These are phyloP conservation scores for Alcedo quadribrachys DNA, from an alignment of 2,797 vertebrate genomes.

Conservation along the genomic window DNA sequence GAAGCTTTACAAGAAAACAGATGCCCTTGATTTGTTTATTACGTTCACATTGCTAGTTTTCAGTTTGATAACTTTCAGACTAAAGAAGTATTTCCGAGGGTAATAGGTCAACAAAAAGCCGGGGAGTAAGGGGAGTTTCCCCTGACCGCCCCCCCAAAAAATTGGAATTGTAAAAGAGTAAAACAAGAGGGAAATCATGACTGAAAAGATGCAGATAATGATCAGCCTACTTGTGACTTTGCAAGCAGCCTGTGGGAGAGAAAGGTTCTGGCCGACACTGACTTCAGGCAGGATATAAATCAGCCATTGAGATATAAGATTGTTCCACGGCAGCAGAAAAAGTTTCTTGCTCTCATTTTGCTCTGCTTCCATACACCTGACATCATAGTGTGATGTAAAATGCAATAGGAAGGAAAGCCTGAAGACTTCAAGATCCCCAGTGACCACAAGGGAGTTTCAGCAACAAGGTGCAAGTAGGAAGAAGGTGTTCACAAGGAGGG, in stretches of 20 bases:
- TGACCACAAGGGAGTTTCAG: neutral
- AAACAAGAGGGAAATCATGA: conserved; percentile 57
- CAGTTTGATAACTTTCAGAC: neutral
- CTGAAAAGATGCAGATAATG: conserved; percentile 47
- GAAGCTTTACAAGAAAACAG: neutral
- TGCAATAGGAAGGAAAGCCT: neutral
- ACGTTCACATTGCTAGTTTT: neutral
- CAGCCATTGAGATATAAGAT: conserved; percentile 4
- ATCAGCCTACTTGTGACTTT: conserved; percentile 59
- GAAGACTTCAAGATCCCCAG: neutral
- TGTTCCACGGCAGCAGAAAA: conserved; percentile 12
- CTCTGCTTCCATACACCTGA: neutral
- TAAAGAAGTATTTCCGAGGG: conserved; percentile 26
- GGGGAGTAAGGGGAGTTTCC: conserved; percentile 58
- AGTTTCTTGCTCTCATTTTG: neutral
- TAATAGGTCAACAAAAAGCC: conserved; percentile 52
- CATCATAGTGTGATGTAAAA: neutral
- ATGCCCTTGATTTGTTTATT: neutral
- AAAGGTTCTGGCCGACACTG: neutral
- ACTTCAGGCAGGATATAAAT: conserved; percentile 57
- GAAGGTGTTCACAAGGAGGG: neutral
- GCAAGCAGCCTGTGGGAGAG: conserved; percentile 53
- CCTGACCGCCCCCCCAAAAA: neutral
- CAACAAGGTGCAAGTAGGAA: neutral
- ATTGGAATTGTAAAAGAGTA: conserved; percentile 47